These are phyloP conservation scores for Cryptosula pallasiana DNA, from an alignment of 2,888 invertebrate species.

Conservation along the genomic window DNA sequence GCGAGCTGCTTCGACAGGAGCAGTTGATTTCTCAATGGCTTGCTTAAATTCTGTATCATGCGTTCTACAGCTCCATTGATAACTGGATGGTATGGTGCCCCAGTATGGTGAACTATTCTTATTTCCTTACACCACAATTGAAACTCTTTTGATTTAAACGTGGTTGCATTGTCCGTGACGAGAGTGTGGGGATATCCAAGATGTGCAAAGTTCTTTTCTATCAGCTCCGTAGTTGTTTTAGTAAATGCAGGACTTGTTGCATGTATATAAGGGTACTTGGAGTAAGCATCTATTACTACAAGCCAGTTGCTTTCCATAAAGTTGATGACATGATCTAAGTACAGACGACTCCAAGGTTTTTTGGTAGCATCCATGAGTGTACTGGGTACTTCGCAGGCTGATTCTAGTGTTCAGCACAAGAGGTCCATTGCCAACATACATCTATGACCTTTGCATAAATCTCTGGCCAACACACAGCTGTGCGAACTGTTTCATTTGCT, in stretches of 20 bases:
- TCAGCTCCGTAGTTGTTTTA: slow-evolving; percentile 28
- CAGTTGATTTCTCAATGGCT: not conserved
- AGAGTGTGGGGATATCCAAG: slow-evolving; percentile 31
- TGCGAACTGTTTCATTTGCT: slow-evolving; percentile 33
- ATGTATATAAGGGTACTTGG: slow-evolving; percentile 32
- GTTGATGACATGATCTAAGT: slow-evolving; percentile 35
- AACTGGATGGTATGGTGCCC: slow-evolving; percentile 32
- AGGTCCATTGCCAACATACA: slow-evolving; percentile 16
- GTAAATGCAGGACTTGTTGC: slow-evolving; percentile 28
- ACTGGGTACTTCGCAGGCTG: slow-evolving; percentile 31
- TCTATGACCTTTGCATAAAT: slow-evolving; percentile 27
- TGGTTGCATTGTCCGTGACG: slow-evolving; percentile 32
- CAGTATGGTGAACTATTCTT: slow-evolving; percentile 29
- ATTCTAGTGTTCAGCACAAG: slow-evolving; percentile 30
- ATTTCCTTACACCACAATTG: slow-evolving; percentile 28
- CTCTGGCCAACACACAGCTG: slow-evolving; percentile 27
- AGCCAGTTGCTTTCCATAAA: slow-evolving; percentile 30
- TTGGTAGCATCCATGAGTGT: slow-evolving; percentile 35
- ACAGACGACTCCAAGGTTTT: slow-evolving; percentile 34
- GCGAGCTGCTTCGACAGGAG: not conserved
- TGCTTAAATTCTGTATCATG: slow-evolving; percentile 32
- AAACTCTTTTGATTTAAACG: slow-evolving; percentile 32
- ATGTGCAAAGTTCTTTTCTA: slow-evolving; percentile 30
- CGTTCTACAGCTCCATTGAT: slow-evolving; percentile 31
- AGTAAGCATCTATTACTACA: slow-evolving; percentile 32